Conservation (phyloP, 2,113 vertebrate genomes). For the Tachuris rubrigastra region DNA sequence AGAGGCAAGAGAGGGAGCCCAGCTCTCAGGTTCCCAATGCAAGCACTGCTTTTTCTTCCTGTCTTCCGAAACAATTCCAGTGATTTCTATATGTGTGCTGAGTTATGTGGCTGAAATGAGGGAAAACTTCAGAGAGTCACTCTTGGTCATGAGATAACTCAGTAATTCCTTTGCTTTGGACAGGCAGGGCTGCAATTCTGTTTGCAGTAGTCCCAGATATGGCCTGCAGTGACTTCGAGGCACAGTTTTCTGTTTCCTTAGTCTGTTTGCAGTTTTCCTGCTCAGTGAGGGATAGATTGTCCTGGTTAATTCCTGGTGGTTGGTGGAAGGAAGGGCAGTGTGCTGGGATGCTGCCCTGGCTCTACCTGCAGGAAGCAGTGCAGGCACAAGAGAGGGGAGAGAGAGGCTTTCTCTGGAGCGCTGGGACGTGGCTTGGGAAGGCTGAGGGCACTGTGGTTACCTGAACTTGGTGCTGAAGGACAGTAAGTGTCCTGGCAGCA, state of each 20-base stretch:
- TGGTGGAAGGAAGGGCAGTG: not conserved
- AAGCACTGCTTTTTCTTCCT: not conserved
- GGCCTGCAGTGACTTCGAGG: not conserved
- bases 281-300: not conserved
- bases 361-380: constrained; percentile 6
- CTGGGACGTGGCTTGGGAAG: not conserved
- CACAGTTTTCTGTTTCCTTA: not conserved
- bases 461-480: not conserved
- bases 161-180: not conserved
- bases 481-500: not conserved
- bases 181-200: not conserved
- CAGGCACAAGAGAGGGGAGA: not conserved
- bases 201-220: not conserved
- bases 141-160: not conserved
- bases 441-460: not conserved
- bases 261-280: not conserved
- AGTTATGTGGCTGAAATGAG: not conserved
- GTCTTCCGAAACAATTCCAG: not conserved
- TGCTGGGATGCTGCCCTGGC: not conserved
- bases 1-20: not conserved
- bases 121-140: not conserved
- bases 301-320: not conserved
- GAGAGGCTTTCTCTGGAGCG: not conserved
- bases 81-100: not conserved
- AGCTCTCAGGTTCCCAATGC: not conserved